Base-by-base conservation (phyloP, 2,888 invertebrate species). In the Ichneumoninae sp. region DNA sequence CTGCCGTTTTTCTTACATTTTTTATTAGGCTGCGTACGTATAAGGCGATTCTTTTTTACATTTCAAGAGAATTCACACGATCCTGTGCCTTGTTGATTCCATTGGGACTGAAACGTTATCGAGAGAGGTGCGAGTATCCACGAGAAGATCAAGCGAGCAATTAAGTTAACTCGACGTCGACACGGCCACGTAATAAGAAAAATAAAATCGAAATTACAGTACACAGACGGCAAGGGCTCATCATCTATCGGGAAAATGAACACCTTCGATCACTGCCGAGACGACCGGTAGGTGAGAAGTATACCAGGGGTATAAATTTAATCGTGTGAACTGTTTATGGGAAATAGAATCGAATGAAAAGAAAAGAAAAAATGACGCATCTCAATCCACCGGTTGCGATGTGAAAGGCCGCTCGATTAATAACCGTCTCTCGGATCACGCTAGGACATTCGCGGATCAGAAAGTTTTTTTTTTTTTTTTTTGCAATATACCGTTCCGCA, bases 31-130 rank as follows among this genome's bases (percentile, higher is more conserved):
- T 7, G 2, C 0, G 2, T 22, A 19, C 7, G 19, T 7, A 7
- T 54, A 54, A 54, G 30, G 30, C 30, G 4, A 22, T 66, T 65
- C 63, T 63, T 77, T 77, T 74, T 78, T 81, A 84, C 84, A 78
- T 84, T 84, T 84, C 80, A 52, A 73, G 80, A 76, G 76, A 80
- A 68, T 83, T 81, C 69, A 57, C 84, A 78, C 73, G 84, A 84
- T 81, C 74, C 57, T 71, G 40, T 74, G 78, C 22, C 54, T 26
- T 66, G 70, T 19, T 50, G 19, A 13, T 44, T 63, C 69, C 74
- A 13, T 22, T 10, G 57, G 57, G 26, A 10, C 26, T 22, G 52
- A 65, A 71, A 71, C 63, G 13, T 69, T 69, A 19, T 13, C 47
- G 47, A 13, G 50, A 44, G 63, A 19, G 50, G 60, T 44, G 74